A percentile compares a stretch with the other conserved stretches of the same genome.
Evolutionary conservation across 2,113 vertebrate genomes (phyloP).

Genomic region (Pseudolaguvia tuberculata): DNA sequence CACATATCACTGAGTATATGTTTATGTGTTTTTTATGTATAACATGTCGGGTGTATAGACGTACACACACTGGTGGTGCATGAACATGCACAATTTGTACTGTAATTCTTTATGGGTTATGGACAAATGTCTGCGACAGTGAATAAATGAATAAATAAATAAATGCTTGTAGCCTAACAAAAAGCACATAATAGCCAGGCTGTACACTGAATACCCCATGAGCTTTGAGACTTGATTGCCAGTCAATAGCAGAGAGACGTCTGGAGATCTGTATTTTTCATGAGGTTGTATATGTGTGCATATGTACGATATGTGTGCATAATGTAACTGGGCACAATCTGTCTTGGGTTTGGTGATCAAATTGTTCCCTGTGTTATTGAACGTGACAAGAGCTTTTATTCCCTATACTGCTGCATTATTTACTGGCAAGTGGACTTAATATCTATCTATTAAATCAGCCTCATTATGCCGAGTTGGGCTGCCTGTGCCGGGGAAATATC

Average conservation of each 20-base stretch:
- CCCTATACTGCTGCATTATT: conserved; percentile 46
- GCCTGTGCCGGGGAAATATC: conserved; percentile 38
- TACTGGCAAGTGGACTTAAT: conserved; percentile 47
- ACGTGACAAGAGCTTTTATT: conserved; percentile 54
- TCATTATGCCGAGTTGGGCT: conserved; percentile 32
- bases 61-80: background rate
- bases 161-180: conserved; percentile 13
- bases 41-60: background rate
- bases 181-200: conserved; percentile 19
- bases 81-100: conserved; percentile 4
- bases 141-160: conserved; percentile 37
- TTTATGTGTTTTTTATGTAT: background rate
- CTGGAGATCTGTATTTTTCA: conserved; percentile 40
- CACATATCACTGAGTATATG: conserved; percentile 2
- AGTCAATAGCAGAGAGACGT: conserved; percentile 19
- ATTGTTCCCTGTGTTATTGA: conserved; percentile 48
- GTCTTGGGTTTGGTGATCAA: conserved; percentile 46
- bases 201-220: conserved; percentile 6
- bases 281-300: conserved; percentile 32
- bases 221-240: conserved; percentile 29
- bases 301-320: conserved; percentile 31
- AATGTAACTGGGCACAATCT: conserved; percentile 31
- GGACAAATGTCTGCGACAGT: background rate
- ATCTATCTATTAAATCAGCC: conserved; percentile 50
- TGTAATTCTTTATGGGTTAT: conserved; percentile 12